Evolutionary conservation across 2,113 vertebrate genomes (phyloP).

Genomic region (Rhinopomastus cyanomelas): DNA sequence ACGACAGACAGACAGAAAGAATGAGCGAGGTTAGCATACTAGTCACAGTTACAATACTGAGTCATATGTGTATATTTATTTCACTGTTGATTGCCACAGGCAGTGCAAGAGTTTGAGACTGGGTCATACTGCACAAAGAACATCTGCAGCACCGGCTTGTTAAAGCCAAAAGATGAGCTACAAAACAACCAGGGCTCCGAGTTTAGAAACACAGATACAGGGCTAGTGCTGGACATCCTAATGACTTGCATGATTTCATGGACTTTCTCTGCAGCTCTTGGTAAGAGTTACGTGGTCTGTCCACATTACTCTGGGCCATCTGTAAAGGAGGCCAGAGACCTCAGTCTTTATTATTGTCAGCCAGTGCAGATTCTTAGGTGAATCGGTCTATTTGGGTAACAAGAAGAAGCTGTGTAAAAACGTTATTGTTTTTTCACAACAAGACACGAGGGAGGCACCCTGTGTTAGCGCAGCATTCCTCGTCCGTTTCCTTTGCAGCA

Average conservation of each 20-base stretch:
- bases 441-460: background rate
- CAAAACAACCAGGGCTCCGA: background rate
- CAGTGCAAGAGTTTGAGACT: background rate
- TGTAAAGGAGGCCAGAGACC: background rate
- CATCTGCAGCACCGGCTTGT: background rate
- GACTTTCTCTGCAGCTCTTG: background rate
- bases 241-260: background rate
- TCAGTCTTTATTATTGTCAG: background rate
- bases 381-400: background rate
- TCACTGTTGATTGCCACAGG: slow-evolving; percentile 26
- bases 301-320: background rate
- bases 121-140: background rate
- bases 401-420: background rate
- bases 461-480: background rate
- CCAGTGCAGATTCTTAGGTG: background rate
- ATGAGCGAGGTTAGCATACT: slow-evolving; percentile 13
- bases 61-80: slow-evolving; percentile 13
- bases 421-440: background rate
- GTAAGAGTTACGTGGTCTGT: background rate
- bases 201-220: background rate
- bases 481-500: background rate
- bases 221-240: background rate
- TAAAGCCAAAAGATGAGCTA: background rate
- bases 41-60: slow-evolving; percentile 31
- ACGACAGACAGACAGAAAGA: slow-evolving; percentile 35